Conservation (phyloP, 1,140 invertebrate genomes). For the Euborellia annulipes region DNA sequence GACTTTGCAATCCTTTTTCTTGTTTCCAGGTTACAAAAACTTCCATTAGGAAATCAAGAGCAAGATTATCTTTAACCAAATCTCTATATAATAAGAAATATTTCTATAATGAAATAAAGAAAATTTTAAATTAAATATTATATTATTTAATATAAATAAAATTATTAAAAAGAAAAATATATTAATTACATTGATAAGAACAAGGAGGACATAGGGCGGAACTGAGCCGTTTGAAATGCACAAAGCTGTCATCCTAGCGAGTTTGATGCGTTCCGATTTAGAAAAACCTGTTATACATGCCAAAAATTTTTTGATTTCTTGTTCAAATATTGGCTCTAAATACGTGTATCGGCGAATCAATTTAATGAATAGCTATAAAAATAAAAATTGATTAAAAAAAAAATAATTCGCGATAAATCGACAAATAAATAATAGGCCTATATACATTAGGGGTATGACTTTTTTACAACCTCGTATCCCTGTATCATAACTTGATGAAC, state of each 20-base stretch:
- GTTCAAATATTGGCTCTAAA: slow-evolving; percentile 91
- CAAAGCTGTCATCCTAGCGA: slow-evolving; percentile 82
- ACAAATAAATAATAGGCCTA: slow-evolving; percentile 12
- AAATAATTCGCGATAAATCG: too few species aligned
- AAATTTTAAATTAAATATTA: too few species aligned
- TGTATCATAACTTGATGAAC: too few species aligned
- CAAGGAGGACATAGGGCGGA: slow-evolving; percentile 64
- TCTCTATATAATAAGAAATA: too few species aligned
- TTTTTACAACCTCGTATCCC: too few species aligned
- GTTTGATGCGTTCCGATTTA: slow-evolving; percentile 69
- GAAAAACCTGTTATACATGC: slow-evolving; percentile 89
- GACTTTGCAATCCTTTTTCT: slow-evolving; percentile 71
- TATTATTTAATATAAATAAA: too few species aligned
- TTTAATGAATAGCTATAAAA: too few species aligned
- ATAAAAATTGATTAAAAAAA: too few species aligned
- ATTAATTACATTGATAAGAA: slow-evolving; percentile 75
- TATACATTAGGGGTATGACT: too few species aligned
- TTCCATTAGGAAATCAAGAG: slow-evolving; percentile 80
- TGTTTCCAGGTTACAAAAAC: slow-evolving; percentile 80
- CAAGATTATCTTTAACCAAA: slow-evolving; percentile 85
- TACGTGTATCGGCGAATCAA: slow-evolving; percentile 91
- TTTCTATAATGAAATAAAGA: too few species aligned
- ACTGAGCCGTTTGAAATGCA: slow-evolving; percentile 70
- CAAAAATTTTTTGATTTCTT: slow-evolving; percentile 91
- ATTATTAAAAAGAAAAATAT: too few species aligned